These are phyloP conservation scores for Lamprologus sp. DNA, from an alignment of 2,113 vertebrate species.

Conservation along the genomic window DNA sequence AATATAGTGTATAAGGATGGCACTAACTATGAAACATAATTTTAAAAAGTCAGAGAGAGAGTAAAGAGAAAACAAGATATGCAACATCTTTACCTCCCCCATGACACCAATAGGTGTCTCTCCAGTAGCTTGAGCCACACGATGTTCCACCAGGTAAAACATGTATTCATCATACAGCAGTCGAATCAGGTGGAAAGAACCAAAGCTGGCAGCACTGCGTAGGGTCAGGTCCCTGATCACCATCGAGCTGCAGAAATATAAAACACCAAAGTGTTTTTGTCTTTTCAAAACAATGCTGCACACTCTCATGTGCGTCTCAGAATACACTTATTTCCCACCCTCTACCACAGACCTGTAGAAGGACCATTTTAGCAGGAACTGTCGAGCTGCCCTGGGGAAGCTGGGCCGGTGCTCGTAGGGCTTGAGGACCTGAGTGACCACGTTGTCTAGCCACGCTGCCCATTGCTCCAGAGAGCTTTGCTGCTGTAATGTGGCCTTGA, in stretches of 20 bases:
- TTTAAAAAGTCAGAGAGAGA: not conserved
- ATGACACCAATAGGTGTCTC: constrained; percentile 94
- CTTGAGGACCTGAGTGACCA: constrained; percentile 91
- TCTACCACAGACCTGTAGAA: constrained; percentile 78
- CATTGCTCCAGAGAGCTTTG: constrained; percentile 98
- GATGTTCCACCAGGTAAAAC: constrained; percentile 98
- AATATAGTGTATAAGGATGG: not conserved
- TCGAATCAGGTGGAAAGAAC: constrained; percentile 97
- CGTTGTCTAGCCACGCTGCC: constrained; percentile 91
- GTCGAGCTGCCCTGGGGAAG: constrained; percentile 91
- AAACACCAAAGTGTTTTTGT: not conserved
- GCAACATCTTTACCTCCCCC: constrained; percentile 80
- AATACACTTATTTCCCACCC: not conserved
- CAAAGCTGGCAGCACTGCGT: constrained; percentile 95
- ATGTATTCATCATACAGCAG: constrained; percentile 98
- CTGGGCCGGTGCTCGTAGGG: constrained; percentile 85
- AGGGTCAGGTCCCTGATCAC: constrained; percentile 96
- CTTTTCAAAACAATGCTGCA: not conserved
- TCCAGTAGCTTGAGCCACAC: constrained; percentile 89
- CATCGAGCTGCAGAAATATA: constrained; percentile 81
- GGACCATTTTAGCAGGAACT: constrained; percentile 98
- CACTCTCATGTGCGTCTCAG: not conserved
- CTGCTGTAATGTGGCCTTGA: constrained; percentile 94
- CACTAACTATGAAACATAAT: not conserved
- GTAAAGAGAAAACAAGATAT: not conserved